Base-by-base conservation (phyloP, 1,140 invertebrate genomes). In the Euwallacea similis region DNA sequence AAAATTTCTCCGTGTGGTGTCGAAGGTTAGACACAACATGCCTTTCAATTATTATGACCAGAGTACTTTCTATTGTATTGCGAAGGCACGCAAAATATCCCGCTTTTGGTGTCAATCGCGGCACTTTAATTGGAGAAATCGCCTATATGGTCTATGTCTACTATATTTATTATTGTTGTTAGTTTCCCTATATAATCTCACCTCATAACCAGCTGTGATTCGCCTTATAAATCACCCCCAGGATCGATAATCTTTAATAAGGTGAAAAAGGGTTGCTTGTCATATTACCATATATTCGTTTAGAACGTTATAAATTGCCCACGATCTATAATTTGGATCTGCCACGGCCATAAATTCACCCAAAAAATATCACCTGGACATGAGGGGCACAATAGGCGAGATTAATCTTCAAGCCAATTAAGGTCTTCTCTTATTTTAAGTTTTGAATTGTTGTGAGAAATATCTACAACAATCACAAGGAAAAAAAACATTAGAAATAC, bases 41-140 rank as follows among this genome's bases (percentile, higher is more conserved):
- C 65, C 65, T 56, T 66, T 66, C 54, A 66, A 66, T 66, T 66
- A 58, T 65, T 54, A 65, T 66, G 65, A 66, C 65, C 65, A 66
- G 13, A 46, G 10, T n/a, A 66, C 54, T 66, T 66, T 58, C 65
- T 58, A 66, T 66, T 66, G 65, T 66, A 50, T 42, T 58, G 47
- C 11, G 7, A 43, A 61, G 65, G 55, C 13, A 66, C 44, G 53
- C 42, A 11, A 66, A 58, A 66, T 56, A 58, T 58, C 16, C 42
- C 9, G 42, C 47, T 13, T 46, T 41, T 33, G 50, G 47, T 65
- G 62, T 65, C 46, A 65, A 54, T 65, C 21, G 21, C 21, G 21
- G 15, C 33, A 54, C 10, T 56, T 66, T 66, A 55, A 50, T 47
- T 46, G 62, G 44, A 64, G 59, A 61, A 61, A 61, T 61, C 59